Evolutionary conservation across 1,140 invertebrate genomes (phyloP), one percentile per base, ranked within the genome.

Genomic region (Aradophagus sp.): DNA sequence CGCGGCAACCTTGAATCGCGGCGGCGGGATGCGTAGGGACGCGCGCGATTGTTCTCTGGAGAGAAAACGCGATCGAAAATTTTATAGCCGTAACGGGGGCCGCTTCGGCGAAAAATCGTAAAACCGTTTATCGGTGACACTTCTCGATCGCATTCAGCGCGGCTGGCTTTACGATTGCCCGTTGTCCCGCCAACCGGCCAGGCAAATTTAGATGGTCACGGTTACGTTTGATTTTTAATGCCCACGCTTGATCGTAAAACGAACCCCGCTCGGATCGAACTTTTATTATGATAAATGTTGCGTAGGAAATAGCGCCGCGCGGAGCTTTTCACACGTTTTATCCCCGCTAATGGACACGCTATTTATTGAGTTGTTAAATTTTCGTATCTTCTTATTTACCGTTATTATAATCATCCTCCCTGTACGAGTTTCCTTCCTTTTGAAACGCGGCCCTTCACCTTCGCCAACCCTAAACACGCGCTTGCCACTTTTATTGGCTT

Each of bases 41-140:
- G 62, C 48, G 62, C 50, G 50, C 48, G 48, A 42, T 50, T 41
- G 55, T 50, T 23, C 44, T 55, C 35, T 31, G 42, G 58, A 41
- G 70, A 50, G 44, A 67, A 62, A 61, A 53, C 27, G 53, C 52
- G 45, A 58, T 70, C 47, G 42, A 58, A 39, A 66, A 56, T 59
- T 66, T 72, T 72, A 72, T 66, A 31, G 55, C 8, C 20, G n/a
- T 26, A 13, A 65, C 19, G 34, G 56, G 48, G 27, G 41, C 39
- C 53, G 19, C 39, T 75, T 75, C 70, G 17, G 39, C 62, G 70
- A 66, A 73, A 61, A 66, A 66, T 70, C 74, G 56, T 75, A 75
- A 75, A 75, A 61, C 56, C 70, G 70, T 73, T 73, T 73, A 70
- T 75, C 63, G 53, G 56, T 45, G 45, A 11, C 69, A 62, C 62